phyloP scores from a whole-genome alignment of 2,113 vertebrate genomes.

The Neodon shergylaensis region DNA sequence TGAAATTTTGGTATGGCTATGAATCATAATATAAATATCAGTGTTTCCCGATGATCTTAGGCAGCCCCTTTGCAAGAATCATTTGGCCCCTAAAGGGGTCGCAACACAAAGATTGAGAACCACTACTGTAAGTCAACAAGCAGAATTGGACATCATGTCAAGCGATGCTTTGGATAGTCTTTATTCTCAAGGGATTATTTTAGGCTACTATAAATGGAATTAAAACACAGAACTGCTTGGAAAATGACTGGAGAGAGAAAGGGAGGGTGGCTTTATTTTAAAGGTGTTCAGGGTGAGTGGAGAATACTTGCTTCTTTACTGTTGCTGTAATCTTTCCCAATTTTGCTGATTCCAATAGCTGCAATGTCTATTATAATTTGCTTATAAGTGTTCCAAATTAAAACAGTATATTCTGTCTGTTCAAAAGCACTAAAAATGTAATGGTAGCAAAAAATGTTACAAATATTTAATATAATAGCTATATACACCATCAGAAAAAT shows the following conservation, averaged over 20 bases:
- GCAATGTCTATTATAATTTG: slow-evolving; percentile 3
- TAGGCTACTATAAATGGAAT: neutral
- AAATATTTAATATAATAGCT: slow-evolving; percentile 71
- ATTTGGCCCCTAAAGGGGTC: neutral
- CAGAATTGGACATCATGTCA: neutral
- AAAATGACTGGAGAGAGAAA: neutral
- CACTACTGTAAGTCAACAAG: neutral
- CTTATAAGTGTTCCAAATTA: slow-evolving; percentile 28
- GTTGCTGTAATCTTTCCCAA: neutral
- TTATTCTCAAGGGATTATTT: slow-evolving; percentile 17
- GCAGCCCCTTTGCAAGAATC: neutral
- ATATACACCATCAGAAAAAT: slow-evolving; percentile 42
- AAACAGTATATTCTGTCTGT: neutral
- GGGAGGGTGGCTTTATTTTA: neutral
- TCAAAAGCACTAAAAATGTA: slow-evolving; percentile 49
- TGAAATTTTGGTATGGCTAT: neutral
- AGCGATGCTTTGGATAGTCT: neutral
- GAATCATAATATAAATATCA: neutral
- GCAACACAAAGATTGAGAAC: neutral
- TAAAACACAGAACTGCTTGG: neutral
- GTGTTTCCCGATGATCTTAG: neutral
- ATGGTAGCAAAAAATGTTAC: slow-evolving; percentile 56
- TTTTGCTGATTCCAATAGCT: neutral
- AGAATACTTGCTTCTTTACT: neutral
- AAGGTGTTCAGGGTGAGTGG: neutral